Percentiles rank a stretch among this genome's conserved stretches.
Conservation (phyloP, 1,140 invertebrate genomes). For the Zaprionus kolodkinae region DNA sequence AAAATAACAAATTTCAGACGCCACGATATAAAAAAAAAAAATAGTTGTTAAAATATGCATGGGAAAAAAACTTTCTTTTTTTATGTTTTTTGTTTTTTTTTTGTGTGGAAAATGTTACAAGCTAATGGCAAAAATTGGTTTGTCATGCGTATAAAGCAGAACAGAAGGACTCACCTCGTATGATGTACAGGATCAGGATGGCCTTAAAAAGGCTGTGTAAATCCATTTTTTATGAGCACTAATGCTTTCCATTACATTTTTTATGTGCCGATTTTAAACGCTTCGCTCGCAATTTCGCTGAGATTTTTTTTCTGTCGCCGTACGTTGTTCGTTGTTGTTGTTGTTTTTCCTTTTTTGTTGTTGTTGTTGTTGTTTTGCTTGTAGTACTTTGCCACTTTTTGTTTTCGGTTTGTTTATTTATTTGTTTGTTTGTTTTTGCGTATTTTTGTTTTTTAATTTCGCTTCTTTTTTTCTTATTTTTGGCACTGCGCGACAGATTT, state of each 20-base stretch:
- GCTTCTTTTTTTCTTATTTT: constrained; percentile 8
- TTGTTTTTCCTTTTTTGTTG: constrained; percentile 10
- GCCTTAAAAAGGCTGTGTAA: constrained; percentile 84
- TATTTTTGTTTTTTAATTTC: constrained; percentile 54
- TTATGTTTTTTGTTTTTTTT: background rate
- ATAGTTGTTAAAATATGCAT: constrained; percentile 10
- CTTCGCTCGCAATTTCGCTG: constrained; percentile 63
- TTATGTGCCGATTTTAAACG: constrained; percentile 76
- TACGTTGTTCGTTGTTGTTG: background rate
- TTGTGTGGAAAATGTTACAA: background rate
- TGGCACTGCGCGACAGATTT: constrained; percentile 36
- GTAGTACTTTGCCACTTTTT: constrained; percentile 27
- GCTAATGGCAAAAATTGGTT: constrained; percentile 20
- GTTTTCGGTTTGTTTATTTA: constrained; percentile 39
- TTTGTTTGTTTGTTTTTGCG: constrained; percentile 37
- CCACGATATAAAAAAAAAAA: background rate
- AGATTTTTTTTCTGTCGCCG: constrained; percentile 33
- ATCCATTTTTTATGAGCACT: constrained; percentile 84
- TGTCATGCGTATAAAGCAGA: constrained; percentile 13
- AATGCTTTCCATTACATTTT: constrained; percentile 84
- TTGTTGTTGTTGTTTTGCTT: constrained; percentile 18
- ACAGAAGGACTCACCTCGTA: constrained; percentile 74
- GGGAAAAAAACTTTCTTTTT: background rate
- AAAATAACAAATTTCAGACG: background rate
- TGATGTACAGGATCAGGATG: constrained; percentile 82